These are phyloP conservation scores for Nephrotoma appendiculata DNA, from an alignment of 2,888 invertebrate genomes.

Conservation along the genomic window DNA sequence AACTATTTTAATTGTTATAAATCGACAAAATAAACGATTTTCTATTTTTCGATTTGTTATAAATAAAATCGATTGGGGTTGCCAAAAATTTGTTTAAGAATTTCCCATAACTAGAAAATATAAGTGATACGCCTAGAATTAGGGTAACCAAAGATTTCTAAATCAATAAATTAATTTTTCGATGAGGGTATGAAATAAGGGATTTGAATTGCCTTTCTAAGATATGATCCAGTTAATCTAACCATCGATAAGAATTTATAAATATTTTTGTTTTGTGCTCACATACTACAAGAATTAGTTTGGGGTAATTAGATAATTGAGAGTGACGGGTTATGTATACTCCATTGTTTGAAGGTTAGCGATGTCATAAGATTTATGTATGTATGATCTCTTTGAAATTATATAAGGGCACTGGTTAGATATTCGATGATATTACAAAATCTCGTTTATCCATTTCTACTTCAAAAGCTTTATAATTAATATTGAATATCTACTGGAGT, in stretches of 20 bases:
- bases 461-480: too few species aligned
- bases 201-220: not conserved
- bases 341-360: not conserved
- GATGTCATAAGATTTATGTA: not conserved
- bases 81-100: not conserved
- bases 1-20: not conserved
- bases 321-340: not conserved
- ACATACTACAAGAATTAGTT: not conserved
- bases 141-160: not conserved
- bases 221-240: not conserved
- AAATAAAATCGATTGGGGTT: not conserved
- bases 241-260: not conserved
- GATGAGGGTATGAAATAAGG: not conserved
- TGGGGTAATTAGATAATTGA: not conserved
- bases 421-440: not conserved
- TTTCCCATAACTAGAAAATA: not conserved
- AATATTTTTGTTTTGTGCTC: not conserved
- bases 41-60: not conserved
- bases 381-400: not conserved
- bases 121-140: not conserved
- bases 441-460: too few species aligned
- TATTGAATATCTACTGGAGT: too few species aligned
- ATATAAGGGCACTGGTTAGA: not conserved
- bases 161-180: not conserved
- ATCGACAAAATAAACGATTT: not conserved